Conservation (phyloP, 2,888 invertebrate species). For the Phyto melanocephala region DNA sequence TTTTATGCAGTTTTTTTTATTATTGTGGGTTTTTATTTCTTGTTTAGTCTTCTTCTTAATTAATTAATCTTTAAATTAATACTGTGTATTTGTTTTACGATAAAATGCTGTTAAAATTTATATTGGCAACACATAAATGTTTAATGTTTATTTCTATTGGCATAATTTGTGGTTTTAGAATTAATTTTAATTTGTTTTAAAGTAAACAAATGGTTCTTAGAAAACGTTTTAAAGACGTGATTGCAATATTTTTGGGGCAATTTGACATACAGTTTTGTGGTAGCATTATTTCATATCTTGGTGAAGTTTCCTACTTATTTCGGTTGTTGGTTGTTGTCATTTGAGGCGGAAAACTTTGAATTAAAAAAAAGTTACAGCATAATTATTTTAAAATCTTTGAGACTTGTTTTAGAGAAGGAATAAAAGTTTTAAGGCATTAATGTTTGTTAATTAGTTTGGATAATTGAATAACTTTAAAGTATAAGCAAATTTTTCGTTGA, state of each 20-base stretch:
- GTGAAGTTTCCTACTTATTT: too few species aligned
- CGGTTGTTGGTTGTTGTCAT: too few species aligned
- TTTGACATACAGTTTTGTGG: neutral
- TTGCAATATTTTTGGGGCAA: neutral
- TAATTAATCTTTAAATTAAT: neutral
- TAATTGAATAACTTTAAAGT: too few species aligned
- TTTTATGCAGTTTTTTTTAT: conserved; percentile 19
- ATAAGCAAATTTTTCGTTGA: too few species aligned
- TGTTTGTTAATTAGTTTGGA: too few species aligned
- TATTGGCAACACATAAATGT: neutral
- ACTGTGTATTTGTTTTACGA: neutral
- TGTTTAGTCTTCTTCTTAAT: neutral
- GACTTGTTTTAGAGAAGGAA: too few species aligned
- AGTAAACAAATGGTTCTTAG: conserved; percentile 11
- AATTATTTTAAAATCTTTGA: too few species aligned
- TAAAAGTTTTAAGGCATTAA: too few species aligned
- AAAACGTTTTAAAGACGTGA: neutral
- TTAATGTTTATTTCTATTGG: neutral
- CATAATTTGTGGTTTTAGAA: conserved; percentile 6
- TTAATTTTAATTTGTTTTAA: neutral
- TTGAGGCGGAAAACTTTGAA: too few species aligned
- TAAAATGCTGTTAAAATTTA: neutral
- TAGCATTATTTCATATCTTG: too few species aligned
- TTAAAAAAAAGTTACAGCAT: too few species aligned
- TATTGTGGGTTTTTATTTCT: conserved; percentile 25